A percentile compares a stretch with the other conserved stretches of the same genome.
Conservation (phyloP, 2,797 vertebrate species). For the Selene dorsalis region DNA sequence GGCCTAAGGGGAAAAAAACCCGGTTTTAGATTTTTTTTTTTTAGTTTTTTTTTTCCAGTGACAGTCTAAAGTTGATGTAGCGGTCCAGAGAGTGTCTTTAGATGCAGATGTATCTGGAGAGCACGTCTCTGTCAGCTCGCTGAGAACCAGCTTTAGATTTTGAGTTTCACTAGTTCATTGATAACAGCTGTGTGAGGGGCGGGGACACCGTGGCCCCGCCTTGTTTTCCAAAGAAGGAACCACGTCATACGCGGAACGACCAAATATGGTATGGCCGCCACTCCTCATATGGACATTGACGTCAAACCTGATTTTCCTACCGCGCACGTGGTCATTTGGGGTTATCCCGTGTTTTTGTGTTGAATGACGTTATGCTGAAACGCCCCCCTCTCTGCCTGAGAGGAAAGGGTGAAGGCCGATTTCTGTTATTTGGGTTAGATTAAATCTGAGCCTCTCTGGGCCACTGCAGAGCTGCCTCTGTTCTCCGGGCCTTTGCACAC, state of each 20-base stretch:
- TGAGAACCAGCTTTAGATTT: slow-evolving; percentile 38
- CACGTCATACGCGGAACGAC: slow-evolving; percentile 75
- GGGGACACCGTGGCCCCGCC: slow-evolving; percentile 59
- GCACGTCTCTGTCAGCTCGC: slow-evolving; percentile 1
- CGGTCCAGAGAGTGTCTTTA: neutral
- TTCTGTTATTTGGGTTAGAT: slow-evolving; percentile 31
- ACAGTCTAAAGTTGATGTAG: neutral
- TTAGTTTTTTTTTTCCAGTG: too few relatives aligned
- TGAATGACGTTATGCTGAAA: slow-evolving; percentile 68
- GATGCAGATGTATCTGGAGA: neutral
- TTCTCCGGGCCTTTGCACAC: neutral
- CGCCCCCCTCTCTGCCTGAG: neutral
- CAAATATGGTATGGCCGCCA: slow-evolving; percentile 74
- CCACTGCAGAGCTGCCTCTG: neutral
- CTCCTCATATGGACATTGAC: slow-evolving; percentile 80
- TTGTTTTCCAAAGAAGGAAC: slow-evolving; percentile 68
- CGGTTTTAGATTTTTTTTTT: too few relatives aligned
- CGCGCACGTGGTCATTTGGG: slow-evolving; percentile 74
- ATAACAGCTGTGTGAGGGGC: slow-evolving; percentile 72
- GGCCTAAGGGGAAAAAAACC: too few relatives aligned
- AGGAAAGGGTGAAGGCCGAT: slow-evolving; percentile 28
- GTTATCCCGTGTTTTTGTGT: slow-evolving; percentile 77
- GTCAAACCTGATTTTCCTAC: slow-evolving; percentile 65
- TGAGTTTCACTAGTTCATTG: slow-evolving; percentile 72
- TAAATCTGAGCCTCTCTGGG: slow-evolving; percentile 10